Base-by-base conservation (phyloP, 2,888 invertebrate genomes). In the Melieria crassipennis region DNA sequence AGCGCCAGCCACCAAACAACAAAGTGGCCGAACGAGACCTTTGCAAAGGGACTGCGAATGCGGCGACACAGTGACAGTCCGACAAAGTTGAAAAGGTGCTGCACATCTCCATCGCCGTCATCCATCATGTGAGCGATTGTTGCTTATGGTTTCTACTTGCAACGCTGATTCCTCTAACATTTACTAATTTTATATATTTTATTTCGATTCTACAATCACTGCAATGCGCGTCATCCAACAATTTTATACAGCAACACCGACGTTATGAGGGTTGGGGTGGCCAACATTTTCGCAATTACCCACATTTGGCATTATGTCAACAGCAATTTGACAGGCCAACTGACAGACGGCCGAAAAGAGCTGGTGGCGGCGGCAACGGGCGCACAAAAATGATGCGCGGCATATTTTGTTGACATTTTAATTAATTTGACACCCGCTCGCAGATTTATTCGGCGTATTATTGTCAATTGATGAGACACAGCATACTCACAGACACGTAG, bases 391-490 rank as follows among this genome's bases (percentile, higher is more conserved):
- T 73, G 73, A 74, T 62, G 58, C 69, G 76, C 68, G 74, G 76
- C 79, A 80, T 73, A 76, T 78, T 79, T 79, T 71, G 75, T 76
- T 80, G 80, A 80, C 80, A 78, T 75, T 77, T 79, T 79, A 79
- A 80, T 80, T 79, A 79, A 78, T 80, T 77, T 76, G 65, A 67
- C 62, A 68, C 70, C 65, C 70, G 42, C 64, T 16, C 50, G 48
- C 61, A 61, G 50, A 66, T 56, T 50, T 43, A 46, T 57, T 47
- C 48, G 42, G 13, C n/a, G 13, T 48, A 58, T 58, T 58, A 48
- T 66, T 50, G 43, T 50, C 50, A 66, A 30, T 30, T 30, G 30
- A 30, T 30, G 30, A 30, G 30, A 30, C 42, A 57, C 16, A 57
- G 5, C 16, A 57, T 13, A 16, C 2, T 30, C 42, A 5, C 9